These are phyloP conservation scores for Brachyrhaphis roseni DNA, from an alignment of 2,797 vertebrate species.

Conservation along the genomic window DNA sequence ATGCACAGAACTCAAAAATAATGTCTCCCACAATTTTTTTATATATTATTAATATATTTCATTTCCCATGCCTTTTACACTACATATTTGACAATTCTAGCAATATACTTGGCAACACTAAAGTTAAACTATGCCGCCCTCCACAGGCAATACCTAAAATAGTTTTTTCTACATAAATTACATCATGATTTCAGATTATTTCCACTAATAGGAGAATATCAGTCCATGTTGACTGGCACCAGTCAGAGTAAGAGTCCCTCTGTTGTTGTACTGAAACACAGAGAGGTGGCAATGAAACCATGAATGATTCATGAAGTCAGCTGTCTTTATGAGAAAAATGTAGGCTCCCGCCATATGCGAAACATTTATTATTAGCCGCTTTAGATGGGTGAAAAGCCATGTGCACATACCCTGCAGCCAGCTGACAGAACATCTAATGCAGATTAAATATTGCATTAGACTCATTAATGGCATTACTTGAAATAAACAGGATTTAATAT, in stretches of 20 bases:
- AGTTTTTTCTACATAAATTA: constrained; percentile 49
- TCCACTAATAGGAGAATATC: constrained; percentile 67
- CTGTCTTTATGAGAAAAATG: constrained; percentile 27
- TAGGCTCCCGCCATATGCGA: constrained; percentile 42
- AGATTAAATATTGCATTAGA: constrained; percentile 19
- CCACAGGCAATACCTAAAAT: constrained; percentile 45
- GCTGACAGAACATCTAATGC: constrained; percentile 25
- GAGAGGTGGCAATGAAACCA: constrained; percentile 38
- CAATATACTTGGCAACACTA: too few relatives aligned
- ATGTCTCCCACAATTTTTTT: not conserved
- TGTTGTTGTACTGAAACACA: constrained; percentile 53
- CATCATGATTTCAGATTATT: constrained; percentile 73
- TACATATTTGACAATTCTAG: not conserved
- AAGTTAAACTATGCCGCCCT: constrained; percentile 60
- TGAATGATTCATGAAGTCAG: constrained; percentile 41
- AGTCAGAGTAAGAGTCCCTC: constrained; percentile 53
- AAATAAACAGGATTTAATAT: constrained; percentile 11
- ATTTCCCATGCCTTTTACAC: not conserved
- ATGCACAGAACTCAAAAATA: not conserved
- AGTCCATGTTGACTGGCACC: constrained; percentile 71
- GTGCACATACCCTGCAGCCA: constrained; percentile 16
- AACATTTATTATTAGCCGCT: constrained; percentile 44
- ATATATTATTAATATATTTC: not conserved
- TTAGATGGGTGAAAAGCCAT: constrained; percentile 20
- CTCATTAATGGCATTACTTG: constrained; percentile 6